Base-by-base conservation (phyloP, 2,888 invertebrate genomes). In the Athrips mouffetella region DNA sequence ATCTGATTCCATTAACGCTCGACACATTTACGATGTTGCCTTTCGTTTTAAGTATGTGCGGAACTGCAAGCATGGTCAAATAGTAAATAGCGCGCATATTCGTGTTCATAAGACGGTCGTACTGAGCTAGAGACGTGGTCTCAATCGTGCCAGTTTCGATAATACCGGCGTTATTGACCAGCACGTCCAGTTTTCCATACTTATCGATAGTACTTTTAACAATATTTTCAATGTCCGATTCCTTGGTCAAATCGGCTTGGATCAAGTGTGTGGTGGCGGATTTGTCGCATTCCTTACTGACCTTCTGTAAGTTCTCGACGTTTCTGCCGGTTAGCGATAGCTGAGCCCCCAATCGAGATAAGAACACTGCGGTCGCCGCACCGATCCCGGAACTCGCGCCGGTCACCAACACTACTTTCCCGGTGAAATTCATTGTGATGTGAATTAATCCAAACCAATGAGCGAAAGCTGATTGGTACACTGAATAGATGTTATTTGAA, bases 1-100 rank as follows among this genome's bases (percentile, higher is more conserved):
- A 92, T 67, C 98, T 89, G 18, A 97, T 90, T 2, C 98, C 98
- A 67, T 94, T 95, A 0, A 98, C 96, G 74, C 98, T 98, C 1
- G 98, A 98, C 0, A 99, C 95, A 75, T 98, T 99, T 0, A 99
- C 97, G 61, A 98, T 94, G 59, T 93, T 95, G n/a, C 97, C 97
- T 78, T 96, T 94, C 0, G 92, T 91, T 77, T 93, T 91, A 2
- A 96, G 86, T 15, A 98, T 88, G 80, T 97, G 92, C 0, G 98
- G 98, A 0, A 95, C 94, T 2, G 97, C 95, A 42, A 97, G 74
- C 92, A 94, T 95, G 0, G 96, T 97, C 54, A 98, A 75, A 52
- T 95, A 91, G 70, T 94, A 95, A 13, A 95, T 89, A 0, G 94
- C 91, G 52, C 97, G 92, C 0, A 97, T 93, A 77, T 99, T 99